Conservation (phyloP, 2,797 vertebrate genomes). For the Phrynocephalus guinanensis region DNA sequence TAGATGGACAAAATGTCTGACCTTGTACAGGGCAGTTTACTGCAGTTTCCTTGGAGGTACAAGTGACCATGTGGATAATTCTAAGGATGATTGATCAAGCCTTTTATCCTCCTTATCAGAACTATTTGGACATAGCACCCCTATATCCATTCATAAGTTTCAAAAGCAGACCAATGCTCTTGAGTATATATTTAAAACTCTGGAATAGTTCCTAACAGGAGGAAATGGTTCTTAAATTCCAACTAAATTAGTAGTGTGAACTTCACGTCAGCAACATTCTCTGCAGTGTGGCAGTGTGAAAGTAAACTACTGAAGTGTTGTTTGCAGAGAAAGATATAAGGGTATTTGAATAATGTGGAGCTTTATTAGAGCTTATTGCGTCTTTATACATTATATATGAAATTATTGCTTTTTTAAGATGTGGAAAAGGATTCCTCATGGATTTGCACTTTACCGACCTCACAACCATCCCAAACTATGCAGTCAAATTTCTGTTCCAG, state of each 20-base stretch:
- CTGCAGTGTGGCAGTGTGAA: neutral
- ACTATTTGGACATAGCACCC: no score
- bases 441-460: neutral
- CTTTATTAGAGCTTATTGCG: neutral
- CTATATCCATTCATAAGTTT: no score
- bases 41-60: neutral
- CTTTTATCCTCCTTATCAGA: neutral
- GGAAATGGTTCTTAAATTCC: neutral
- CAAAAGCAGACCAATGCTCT: no score
- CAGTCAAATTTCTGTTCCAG: rapidly evolving
- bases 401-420: neutral
- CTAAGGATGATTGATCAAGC: neutral
- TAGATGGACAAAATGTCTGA: no score
- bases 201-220: neutral
- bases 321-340: neutral
- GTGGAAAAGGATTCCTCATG: neutral
- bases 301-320: neutral
- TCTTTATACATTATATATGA: neutral
- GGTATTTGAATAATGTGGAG: neutral
- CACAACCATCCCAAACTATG: rapidly evolving
- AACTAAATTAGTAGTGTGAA: neutral
- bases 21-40: no score
- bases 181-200: neutral
- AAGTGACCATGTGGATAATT: neutral
- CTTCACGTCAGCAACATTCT: no score